These are phyloP conservation scores for Scleropages formosus DNA, from an alignment of 2,797 vertebrate genomes.

Conservation along the genomic window DNA sequence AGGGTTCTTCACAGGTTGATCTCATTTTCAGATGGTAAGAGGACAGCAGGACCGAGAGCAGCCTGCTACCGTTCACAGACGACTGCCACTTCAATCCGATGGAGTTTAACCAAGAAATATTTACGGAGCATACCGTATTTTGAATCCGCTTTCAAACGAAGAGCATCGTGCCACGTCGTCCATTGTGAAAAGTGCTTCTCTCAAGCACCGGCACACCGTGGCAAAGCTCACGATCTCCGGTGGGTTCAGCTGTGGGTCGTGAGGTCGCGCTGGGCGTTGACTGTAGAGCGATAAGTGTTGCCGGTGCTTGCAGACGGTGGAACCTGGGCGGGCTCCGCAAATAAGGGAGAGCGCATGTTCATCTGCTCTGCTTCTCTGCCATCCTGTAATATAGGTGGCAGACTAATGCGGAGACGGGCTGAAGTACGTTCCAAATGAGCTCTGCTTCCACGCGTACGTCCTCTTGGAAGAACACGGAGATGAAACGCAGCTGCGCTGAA, in stretches of 20 bases:
- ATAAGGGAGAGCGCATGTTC: background rate
- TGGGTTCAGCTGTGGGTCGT: conserved; percentile 7
- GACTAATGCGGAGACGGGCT: background rate
- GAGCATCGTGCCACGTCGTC: too few relatives aligned
- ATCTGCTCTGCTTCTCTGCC: background rate
- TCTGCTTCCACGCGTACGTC: background rate
- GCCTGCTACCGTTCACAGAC: too few relatives aligned
- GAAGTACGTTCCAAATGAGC: background rate
- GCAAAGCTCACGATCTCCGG: background rate
- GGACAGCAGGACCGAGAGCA: too few relatives aligned
- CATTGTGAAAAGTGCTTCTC: too few relatives aligned
- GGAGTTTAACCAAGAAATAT: too few relatives aligned
- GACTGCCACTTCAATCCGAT: too few relatives aligned
- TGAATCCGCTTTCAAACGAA: too few relatives aligned
- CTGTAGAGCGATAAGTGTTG: background rate
- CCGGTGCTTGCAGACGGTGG: background rate
- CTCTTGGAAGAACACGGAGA: background rate
- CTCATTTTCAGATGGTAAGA: too few relatives aligned
- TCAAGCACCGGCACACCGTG: background rate
- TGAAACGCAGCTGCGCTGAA: background rate
- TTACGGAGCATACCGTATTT: too few relatives aligned
- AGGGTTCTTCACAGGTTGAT: too few relatives aligned
- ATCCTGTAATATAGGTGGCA: background rate
- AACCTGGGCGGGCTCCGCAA: background rate
- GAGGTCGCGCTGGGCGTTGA: background rate